Percentiles rank a stretch among this genome's conserved stretches.
Conservation (phyloP, 2,888 invertebrate species). For the Osmoderma eremita region DNA sequence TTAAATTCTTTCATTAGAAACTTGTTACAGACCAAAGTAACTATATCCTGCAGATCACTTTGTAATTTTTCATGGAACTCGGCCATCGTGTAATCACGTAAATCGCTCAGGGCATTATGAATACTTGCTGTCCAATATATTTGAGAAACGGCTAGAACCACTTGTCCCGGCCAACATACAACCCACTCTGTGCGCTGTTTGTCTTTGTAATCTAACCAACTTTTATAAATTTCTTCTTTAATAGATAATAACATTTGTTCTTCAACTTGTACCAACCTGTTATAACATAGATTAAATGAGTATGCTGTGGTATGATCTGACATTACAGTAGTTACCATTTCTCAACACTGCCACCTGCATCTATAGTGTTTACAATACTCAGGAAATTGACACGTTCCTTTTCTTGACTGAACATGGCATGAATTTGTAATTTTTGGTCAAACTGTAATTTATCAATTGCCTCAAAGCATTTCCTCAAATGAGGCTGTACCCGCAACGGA, state of each 20-base stretch:
- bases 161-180: slow-evolving; percentile 83
- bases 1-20: background rate
- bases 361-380: slow-evolving; percentile 73
- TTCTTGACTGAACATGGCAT: slow-evolving; percentile 81
- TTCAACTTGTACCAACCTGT: slow-evolving; percentile 77
- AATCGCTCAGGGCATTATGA: slow-evolving; percentile 73
- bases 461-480: slow-evolving; percentile 89
- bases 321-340: slow-evolving; percentile 71
- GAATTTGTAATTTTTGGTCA: slow-evolving; percentile 76
- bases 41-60: slow-evolving; percentile 77
- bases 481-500: slow-evolving; percentile 84
- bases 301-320: too few species aligned
- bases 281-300: background rate
- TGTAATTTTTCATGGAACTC: slow-evolving; percentile 68
- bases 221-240: slow-evolving; percentile 73
- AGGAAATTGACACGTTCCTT: slow-evolving; percentile 76
- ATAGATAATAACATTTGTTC: slow-evolving; percentile 81
- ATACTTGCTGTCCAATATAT: slow-evolving; percentile 87
- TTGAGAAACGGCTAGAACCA: slow-evolving; percentile 81
- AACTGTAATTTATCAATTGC: slow-evolving; percentile 82
- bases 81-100: slow-evolving; percentile 64
- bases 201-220: slow-evolving; percentile 73
- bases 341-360: slow-evolving; percentile 84
- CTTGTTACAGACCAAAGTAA: slow-evolving; percentile 66
- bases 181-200: slow-evolving; percentile 75